Percentiles rank a stretch among this genome's conserved stretches.
Evolutionary conservation across 2,797 vertebrate species (phyloP).

Genomic region (Spinibarbus caldwelli): DNA sequence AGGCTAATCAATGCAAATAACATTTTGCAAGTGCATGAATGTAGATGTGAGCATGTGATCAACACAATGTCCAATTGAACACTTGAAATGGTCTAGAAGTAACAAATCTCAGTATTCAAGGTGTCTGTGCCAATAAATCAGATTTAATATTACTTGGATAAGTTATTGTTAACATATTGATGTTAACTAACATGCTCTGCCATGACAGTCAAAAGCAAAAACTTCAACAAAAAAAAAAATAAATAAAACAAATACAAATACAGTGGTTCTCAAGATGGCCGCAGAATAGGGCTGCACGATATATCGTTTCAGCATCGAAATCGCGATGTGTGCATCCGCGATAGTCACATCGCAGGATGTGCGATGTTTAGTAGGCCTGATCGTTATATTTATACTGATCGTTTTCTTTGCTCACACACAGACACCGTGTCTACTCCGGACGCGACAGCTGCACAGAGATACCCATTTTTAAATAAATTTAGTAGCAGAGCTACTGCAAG

Average conservation of each 20-base stretch:
- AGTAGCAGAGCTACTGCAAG: too few relatives aligned
- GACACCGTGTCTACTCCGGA: too few relatives aligned
- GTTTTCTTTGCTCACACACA: too few relatives aligned
- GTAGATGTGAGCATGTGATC: neutral
- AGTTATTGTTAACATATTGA: neutral
- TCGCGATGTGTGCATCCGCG: too few relatives aligned
- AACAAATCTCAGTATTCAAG: neutral
- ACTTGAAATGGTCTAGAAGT: neutral
- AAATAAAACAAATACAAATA: neutral
- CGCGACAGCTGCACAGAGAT: too few relatives aligned
- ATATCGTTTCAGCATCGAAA: too few relatives aligned
- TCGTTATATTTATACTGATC: too few relatives aligned
- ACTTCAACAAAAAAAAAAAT: neutral
- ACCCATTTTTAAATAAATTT: too few relatives aligned
- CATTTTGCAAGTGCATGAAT: neutral
- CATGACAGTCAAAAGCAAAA: neutral
- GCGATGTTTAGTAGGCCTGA: too few relatives aligned
- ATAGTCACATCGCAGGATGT: too few relatives aligned
- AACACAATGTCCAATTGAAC: neutral
- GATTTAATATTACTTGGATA: neutral
- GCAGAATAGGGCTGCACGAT: too few relatives aligned
- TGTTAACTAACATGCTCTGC: neutral
- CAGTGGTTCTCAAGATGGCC: neutral
- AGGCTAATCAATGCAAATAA: neutral
- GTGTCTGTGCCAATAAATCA: neutral